Percentiles rank a stretch among this genome's conserved stretches.
phyloP scores from a whole-genome alignment of 1,140 invertebrate genomes.

The Polypedilum vanderplanki region DNA sequence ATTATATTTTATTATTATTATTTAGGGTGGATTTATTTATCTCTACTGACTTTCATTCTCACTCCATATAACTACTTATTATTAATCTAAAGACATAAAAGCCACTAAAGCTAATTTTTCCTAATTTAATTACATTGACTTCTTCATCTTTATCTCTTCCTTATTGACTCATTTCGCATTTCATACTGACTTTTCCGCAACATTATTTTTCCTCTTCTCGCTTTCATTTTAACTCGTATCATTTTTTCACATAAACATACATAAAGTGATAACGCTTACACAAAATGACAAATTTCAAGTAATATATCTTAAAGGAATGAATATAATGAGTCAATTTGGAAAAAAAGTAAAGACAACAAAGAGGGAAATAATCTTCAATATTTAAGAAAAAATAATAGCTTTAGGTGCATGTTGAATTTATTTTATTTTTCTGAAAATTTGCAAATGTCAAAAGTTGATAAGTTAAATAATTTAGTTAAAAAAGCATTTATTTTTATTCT shows the following conservation, averaged over 20 bases:
- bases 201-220: neutral
- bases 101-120: slow-evolving; percentile 8
- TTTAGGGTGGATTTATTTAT: too few relatives aligned
- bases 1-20: too few relatives aligned
- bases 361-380: neutral
- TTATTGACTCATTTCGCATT: neutral
- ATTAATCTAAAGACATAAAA: neutral
- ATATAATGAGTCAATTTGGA: neutral
- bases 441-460: too few relatives aligned
- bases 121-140: slow-evolving; percentile 22
- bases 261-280: neutral
- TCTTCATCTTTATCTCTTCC: neutral
- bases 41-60: too few relatives aligned
- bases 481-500: too few relatives aligned
- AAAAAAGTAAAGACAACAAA: neutral
- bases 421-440: too few relatives aligned
- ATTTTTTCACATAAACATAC: neutral
- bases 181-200: neutral
- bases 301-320: neutral
- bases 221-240: neutral
- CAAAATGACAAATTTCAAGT: slow-evolving; percentile 20
- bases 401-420: too few relatives aligned
- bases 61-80: too few relatives aligned
- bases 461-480: too few relatives aligned
- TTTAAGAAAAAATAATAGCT: too few relatives aligned